Evolutionary conservation across 2,113 vertebrate species (phyloP).

Genomic region (Protobothrops mucrosquamatus): DNA sequence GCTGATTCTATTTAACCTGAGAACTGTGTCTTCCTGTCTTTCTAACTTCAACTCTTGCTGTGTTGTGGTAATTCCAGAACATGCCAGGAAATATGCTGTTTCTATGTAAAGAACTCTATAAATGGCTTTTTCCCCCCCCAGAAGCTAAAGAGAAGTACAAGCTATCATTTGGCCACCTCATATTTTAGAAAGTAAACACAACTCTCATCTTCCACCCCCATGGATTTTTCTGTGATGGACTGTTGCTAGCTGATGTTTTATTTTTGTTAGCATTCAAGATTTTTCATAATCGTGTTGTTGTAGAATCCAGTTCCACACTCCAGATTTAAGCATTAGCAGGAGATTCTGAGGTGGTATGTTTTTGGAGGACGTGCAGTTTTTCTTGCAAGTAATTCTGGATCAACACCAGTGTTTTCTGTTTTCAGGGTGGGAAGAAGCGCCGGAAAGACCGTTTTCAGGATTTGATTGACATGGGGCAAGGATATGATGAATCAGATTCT

Average conservation of each 20-base stretch:
- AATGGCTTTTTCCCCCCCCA: not conserved
- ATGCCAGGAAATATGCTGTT: not conserved
- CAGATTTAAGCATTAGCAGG: too few species aligned
- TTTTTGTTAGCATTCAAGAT: not conserved
- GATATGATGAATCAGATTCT: conserved; percentile 93
- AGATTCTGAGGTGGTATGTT: too few species aligned
- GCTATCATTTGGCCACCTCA: not conserved
- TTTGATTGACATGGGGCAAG: conserved; percentile 92
- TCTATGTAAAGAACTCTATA: not conserved
- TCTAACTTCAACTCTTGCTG: not conserved
- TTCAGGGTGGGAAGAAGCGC: conserved; percentile 80
- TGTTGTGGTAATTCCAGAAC: not conserved
- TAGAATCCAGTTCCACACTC: not conserved
- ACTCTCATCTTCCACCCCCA: not conserved
- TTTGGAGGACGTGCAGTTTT: not conserved
- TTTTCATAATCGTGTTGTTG: not conserved
- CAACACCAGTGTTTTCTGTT: conserved; percentile 17
- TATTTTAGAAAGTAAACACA: not conserved
- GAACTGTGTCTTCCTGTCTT: too few species aligned
- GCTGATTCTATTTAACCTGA: too few species aligned
- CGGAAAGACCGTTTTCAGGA: conserved; percentile 89
- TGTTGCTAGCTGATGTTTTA: not conserved
- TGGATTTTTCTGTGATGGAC: not conserved
- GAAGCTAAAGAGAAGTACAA: not conserved
- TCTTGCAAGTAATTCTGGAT: not conserved